Percentiles rank a stretch among this genome's conserved stretches.
Conservation (phyloP, 2,113 vertebrate genomes). For the Rhinogobius similis region DNA sequence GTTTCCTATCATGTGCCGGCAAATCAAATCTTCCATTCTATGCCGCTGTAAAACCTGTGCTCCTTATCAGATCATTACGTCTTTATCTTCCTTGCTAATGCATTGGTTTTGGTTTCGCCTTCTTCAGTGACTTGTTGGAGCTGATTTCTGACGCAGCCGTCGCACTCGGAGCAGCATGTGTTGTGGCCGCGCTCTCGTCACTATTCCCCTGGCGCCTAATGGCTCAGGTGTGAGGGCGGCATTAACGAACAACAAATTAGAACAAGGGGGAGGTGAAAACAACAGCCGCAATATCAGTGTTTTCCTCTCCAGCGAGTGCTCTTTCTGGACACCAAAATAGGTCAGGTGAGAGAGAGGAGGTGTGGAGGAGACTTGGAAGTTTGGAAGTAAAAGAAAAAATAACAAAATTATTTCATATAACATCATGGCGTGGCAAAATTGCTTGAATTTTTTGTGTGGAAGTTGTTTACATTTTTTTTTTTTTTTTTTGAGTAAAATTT, state of each 20-base stretch:
- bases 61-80: too few species aligned
- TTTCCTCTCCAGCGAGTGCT: slow-evolving; percentile 67
- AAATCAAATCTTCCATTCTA: too few species aligned
- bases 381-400: slow-evolving; percentile 43
- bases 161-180: slow-evolving; percentile 60
- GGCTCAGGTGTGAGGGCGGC: slow-evolving; percentile 77
- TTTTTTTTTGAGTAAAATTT: neutral
- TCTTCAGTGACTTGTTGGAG: slow-evolving; percentile 11
- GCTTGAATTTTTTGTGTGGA: neutral
- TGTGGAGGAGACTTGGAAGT: slow-evolving; percentile 17
- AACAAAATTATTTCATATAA: slow-evolving; percentile 43
- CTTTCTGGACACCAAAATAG: slow-evolving; percentile 74
- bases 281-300: slow-evolving; percentile 65
- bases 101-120: slow-evolving; percentile 3
- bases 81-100: slow-evolving; percentile 24
- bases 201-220: slow-evolving; percentile 56
- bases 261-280: slow-evolving; percentile 57
- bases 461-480: neutral
- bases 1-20: too few species aligned
- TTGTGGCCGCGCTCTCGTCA: slow-evolving; percentile 41
- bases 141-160: slow-evolving; percentile 39
- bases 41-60: too few species aligned
- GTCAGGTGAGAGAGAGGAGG: slow-evolving; percentile 65
- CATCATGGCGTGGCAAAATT: too few species aligned
- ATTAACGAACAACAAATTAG: slow-evolving; percentile 77